Evolutionary conservation across 1,140 invertebrate genomes (phyloP).

Genomic region (Drosophila carrolli): DNA sequence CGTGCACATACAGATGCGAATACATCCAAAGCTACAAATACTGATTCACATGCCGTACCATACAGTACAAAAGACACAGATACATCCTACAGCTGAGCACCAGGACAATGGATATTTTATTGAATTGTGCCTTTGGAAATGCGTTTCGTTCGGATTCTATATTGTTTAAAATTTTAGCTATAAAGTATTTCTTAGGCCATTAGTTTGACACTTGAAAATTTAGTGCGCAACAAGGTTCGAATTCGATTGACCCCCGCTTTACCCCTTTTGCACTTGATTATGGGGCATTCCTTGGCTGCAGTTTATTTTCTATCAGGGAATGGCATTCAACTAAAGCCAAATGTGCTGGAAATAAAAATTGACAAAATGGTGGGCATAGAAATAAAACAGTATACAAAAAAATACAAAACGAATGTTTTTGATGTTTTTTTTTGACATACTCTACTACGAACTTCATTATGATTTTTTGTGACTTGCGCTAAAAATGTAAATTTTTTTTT

Average conservation of each 20-base stretch:
- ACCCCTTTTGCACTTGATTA: constrained; percentile 6
- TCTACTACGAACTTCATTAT: no score
- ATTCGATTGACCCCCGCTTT: constrained; percentile 42
- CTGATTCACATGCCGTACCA: constrained; percentile 20
- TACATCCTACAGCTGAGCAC: constrained; percentile 52
- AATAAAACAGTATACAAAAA: background rate
- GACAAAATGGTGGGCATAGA: constrained; percentile 50
- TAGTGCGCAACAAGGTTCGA: constrained; percentile 61
- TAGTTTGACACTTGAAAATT: constrained; percentile 82
- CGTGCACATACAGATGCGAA: constrained; percentile 58
- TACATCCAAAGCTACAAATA: constrained; percentile 28
- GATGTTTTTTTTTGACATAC: background rate
- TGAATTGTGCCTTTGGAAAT: constrained; percentile 71
- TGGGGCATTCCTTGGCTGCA: constrained; percentile 53
- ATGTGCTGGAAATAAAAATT: constrained; percentile 68
- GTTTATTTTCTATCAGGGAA: constrained; percentile 31
- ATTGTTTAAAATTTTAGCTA: constrained; percentile 81
- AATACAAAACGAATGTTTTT: background rate
- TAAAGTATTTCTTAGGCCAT: constrained; percentile 82
- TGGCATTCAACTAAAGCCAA: constrained; percentile 44
- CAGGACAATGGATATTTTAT: constrained; percentile 75
- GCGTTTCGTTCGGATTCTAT: constrained; percentile 61
- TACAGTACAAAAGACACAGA: constrained; percentile 15
- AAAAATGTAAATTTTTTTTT: no score
- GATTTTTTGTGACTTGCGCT: no score